Conservation (phyloP, 2,797 vertebrate species). For the Protosalanx chinensis region DNA sequence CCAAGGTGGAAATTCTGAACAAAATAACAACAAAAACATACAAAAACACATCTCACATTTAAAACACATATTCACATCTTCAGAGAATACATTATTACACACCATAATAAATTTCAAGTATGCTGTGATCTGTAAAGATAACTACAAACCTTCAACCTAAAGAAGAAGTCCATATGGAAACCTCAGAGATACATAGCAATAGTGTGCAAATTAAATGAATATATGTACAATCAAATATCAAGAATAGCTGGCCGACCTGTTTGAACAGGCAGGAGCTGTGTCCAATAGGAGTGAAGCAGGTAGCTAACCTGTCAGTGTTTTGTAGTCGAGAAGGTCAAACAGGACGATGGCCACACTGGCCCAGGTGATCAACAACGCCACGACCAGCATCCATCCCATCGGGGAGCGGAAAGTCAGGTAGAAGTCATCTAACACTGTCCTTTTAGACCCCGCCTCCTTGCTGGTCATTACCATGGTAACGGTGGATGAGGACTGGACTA, state of each 20-base stretch:
- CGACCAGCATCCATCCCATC: slow-evolving; percentile 90
- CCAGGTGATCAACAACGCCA: slow-evolving; percentile 93
- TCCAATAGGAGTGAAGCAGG: fast-evolving
- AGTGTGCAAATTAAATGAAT: too few species aligned
- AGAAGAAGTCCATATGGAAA: too few species aligned
- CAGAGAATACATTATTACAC: background rate
- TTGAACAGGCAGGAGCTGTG: background rate
- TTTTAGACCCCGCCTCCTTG: background rate
- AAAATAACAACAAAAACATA: slow-evolving; percentile 2
- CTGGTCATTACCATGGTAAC: background rate
- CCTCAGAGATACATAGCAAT: too few species aligned
- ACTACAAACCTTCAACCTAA: too few species aligned
- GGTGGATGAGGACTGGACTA: background rate
- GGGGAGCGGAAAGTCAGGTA: slow-evolving; percentile 90
- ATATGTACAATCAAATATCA: too few species aligned
- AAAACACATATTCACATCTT: background rate
- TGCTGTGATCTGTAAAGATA: too few species aligned
- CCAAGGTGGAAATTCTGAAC: background rate
- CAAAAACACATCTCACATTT: background rate
- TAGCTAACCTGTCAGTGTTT: slow-evolving; percentile 82
- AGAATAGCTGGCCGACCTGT: background rate
- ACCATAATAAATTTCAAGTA: too few species aligned
- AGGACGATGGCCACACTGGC: slow-evolving; percentile 91
- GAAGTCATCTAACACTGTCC: slow-evolving; percentile 83
- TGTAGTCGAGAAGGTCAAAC: slow-evolving; percentile 94